Evolutionary conservation across 2,797 vertebrate species (phyloP).

Genomic region (Cryptoblepharus egeriae): DNA sequence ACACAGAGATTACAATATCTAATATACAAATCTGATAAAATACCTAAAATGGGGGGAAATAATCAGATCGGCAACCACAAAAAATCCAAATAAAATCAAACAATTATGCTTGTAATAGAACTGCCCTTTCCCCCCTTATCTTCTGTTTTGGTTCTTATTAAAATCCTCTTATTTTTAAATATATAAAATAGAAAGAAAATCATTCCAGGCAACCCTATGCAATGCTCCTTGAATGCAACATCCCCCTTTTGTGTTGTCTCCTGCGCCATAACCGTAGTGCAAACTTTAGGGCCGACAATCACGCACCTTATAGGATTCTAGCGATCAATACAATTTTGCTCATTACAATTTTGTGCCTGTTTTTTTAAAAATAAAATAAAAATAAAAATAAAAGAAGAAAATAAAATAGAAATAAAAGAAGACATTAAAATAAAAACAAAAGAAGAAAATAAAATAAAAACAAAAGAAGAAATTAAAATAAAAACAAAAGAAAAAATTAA

Average conservation of each 20-base stretch:
- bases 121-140: not conserved
- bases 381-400: not conserved
- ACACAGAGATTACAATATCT: constrained; percentile 46
- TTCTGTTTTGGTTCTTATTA: not conserved
- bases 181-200: constrained; percentile 56
- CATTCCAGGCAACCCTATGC: constrained; percentile 21
- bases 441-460: no score
- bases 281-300: not conserved
- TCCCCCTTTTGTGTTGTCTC: not conserved
- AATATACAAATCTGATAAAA: constrained; percentile 55
- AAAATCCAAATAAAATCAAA: not conserved
- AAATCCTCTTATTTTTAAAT: not conserved
- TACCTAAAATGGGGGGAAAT: constrained; percentile 22
- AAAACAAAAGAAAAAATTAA: no score
- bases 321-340: not conserved
- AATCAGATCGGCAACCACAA: constrained; percentile 32
- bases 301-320: not conserved
- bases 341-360: no score
- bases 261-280: not conserved
- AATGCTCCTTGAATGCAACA: not conserved
- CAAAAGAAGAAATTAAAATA: no score
- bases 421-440: no score
- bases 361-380: no score
- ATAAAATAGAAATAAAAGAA: no score
- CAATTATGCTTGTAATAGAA: constrained; percentile 29